These are phyloP conservation scores for Oreamnos americanus DNA, from an alignment of 2,113 vertebrate genomes.

Conservation along the genomic window DNA sequence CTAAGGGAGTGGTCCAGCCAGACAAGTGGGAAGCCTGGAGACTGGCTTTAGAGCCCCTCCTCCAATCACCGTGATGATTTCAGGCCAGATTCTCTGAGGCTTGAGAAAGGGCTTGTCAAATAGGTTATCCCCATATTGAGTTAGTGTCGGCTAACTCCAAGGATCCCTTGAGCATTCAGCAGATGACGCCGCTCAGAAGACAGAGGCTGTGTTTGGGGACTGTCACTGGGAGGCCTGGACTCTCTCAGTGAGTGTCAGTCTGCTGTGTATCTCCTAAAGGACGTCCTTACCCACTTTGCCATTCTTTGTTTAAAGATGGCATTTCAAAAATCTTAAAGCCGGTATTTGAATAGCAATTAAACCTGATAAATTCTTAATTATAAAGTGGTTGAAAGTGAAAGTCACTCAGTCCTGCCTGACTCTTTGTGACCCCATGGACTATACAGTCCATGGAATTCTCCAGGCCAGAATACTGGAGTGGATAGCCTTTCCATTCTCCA, in stretches of 20 bases:
- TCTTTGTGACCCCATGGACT: not conserved
- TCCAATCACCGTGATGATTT: not conserved
- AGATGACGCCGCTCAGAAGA: not conserved
- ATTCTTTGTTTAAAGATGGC: not conserved
- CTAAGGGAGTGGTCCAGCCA: not conserved
- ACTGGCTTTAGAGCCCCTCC: not conserved
- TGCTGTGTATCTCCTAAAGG: not conserved
- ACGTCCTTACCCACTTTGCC: not conserved
- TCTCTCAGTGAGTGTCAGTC: not conserved
- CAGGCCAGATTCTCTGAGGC: not conserved
- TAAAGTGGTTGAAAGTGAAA: not conserved
- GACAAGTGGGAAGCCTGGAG: not conserved
- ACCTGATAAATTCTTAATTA: conserved; percentile 31
- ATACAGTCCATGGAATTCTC: not conserved
- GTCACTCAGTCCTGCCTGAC: not conserved
- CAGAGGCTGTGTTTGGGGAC: not conserved
- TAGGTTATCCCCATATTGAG: not conserved
- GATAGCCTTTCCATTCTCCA: not conserved
- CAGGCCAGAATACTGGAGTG: not conserved
- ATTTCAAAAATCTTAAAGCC: conserved; percentile 33
- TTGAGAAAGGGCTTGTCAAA: not conserved
- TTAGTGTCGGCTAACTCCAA: not conserved
- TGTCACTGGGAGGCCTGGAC: not conserved
- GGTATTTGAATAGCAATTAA: conserved; percentile 7
- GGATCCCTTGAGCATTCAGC: not conserved